phyloP scores from a whole-genome alignment of 2,888 invertebrate genomes.

The Ametastegia equiseti region DNA sequence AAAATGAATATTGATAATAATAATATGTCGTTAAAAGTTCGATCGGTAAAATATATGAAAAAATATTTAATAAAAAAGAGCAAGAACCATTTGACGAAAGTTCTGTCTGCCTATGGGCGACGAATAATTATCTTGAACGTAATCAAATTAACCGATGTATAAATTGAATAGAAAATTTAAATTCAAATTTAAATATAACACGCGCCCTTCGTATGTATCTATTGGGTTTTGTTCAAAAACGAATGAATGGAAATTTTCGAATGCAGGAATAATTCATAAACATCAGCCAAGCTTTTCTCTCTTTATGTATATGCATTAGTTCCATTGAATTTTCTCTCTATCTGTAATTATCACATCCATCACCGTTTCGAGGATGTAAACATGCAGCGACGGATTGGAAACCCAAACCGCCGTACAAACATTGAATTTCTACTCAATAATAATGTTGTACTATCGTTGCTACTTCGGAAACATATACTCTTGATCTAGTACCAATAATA shows the following conservation, averaged over 20 bases:
- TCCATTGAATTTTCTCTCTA: not conserved
- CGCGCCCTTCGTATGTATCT: not conserved
- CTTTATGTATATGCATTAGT: not conserved
- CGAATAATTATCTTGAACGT: constrained; percentile 30
- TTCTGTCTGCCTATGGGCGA: constrained; percentile 17
- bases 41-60: not conserved
- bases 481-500: not conserved
- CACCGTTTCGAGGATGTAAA: not conserved
- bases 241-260: not conserved
- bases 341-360: not conserved
- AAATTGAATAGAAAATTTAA: constrained; percentile 19
- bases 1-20: not conserved
- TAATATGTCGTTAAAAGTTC: not conserved
- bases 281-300: too few relatives aligned
- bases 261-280: not conserved
- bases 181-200: not conserved
- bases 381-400: not conserved
- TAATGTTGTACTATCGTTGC: constrained; percentile 3
- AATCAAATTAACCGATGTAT: constrained; percentile 27
- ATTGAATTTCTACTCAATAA: not conserved
- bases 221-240: not conserved
- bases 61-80: constrained; percentile 18
- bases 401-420: constrained; percentile 15
- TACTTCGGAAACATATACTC: not conserved
- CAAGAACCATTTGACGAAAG: constrained; percentile 20